A percentile compares a stretch with the other conserved stretches of the same genome.
Conservation (phyloP, 2,888 invertebrate genomes). For the Ennomos fuscantarius region DNA sequence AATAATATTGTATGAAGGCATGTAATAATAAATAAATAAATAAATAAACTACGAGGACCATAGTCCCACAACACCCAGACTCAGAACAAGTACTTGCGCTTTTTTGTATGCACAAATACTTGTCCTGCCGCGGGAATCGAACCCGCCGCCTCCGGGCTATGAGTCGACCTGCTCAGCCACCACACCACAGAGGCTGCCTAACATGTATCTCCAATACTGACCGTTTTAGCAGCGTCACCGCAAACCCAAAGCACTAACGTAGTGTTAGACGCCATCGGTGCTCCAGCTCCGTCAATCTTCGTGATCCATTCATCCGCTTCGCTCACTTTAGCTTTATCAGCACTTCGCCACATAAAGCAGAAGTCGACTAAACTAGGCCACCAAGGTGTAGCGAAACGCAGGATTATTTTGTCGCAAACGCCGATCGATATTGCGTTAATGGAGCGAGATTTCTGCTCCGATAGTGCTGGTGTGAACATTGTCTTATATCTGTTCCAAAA, state of each 20-base stretch:
- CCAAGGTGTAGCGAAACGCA: constrained; percentile 87
- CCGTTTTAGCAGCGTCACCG: constrained; percentile 51
- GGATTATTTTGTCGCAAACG: constrained; percentile 88
- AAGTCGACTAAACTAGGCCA: constrained; percentile 59
- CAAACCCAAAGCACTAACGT: constrained; percentile 56
- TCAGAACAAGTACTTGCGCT: too few species aligned
- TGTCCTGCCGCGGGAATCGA: too few species aligned
- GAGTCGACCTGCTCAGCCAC: too few species aligned
- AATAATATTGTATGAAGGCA: too few species aligned
- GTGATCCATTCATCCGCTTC: constrained; percentile 53
- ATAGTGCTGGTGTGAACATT: constrained; percentile 85
- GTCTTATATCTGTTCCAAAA: constrained; percentile 58
- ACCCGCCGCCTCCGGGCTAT: too few species aligned
- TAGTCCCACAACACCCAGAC: too few species aligned
- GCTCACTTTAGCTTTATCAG: constrained; percentile 42
- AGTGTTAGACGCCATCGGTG: constrained; percentile 62
- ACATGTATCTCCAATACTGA: constrained; percentile 37
- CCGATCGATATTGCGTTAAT: constrained; percentile 87
- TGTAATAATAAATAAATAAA: too few species aligned
- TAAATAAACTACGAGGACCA: too few species aligned
- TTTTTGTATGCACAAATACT: too few species aligned
- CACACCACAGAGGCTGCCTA: too few species aligned
- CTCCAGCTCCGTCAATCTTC: constrained; percentile 43
- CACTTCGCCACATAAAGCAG: constrained; percentile 47
- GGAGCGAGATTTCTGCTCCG: constrained; percentile 79